Base-by-base conservation (phyloP, 1,140 invertebrate species). In the Leguminivora glycinivorella region DNA sequence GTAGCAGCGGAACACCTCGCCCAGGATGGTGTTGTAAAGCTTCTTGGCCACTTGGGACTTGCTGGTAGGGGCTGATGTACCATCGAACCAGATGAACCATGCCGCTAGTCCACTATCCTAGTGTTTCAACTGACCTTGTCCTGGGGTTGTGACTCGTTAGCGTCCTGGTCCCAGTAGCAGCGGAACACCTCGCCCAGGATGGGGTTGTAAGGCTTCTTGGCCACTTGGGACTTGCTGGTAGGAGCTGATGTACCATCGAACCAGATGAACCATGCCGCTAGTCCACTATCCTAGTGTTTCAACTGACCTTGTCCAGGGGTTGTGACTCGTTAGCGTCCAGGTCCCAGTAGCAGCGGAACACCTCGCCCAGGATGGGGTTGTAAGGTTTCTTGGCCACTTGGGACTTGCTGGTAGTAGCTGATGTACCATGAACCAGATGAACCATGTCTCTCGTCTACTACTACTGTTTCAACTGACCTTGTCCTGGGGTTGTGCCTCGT, bases 191-290 rank as follows among this genome's bases (percentile, higher is more conserved):
- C 98, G 0, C 98, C 98, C 74, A 99, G 91, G 73, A 99, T 96
- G 6, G 98, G 98, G 93, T 99, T 99, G 88, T 99, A 99, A 0
- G 98, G 98, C 89, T 99, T 99, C 88, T 99, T 99, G 68, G 98
- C 97, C 1, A 99, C 97, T 31, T 96, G 94, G 75, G 96, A 97
- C 89, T 98, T 98, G 70, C 98, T 99, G 98, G 92, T 98, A 99
- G 58, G 98, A 98, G 72, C 98, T 98, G 67, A 99, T 89, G 90
- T 99, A 99, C 98, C 98, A 99, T 76, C 95, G 5, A 31, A 31
- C 9, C 29, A 31, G 29, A 6, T 29, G 26, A 29, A 3, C 26
- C 26, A 29, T 29, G 5, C 26, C 2, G 26, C 26, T 29, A 29
- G 26, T 40, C 22, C 19, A 34, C 67, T 2, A 25, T 6, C 29